Conservation (phyloP, 1,140 invertebrate genomes). For the Drosophila sproati region DNA sequence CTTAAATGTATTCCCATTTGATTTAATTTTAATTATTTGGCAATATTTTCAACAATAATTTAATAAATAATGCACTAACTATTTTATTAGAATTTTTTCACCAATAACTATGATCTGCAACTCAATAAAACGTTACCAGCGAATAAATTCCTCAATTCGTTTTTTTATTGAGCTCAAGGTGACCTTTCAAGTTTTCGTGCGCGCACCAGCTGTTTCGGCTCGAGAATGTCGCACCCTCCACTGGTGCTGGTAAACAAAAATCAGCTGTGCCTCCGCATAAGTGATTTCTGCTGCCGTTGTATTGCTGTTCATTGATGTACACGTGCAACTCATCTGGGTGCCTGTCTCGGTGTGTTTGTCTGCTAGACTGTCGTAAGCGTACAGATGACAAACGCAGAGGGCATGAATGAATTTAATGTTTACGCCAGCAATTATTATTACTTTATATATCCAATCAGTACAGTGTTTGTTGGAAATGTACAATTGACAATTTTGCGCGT, state of each 20-base stretch:
- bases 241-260: constrained; percentile 67
- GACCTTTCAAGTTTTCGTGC: constrained; percentile 77
- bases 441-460: background rate
- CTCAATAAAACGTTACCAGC: constrained; percentile 63
- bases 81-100: constrained; percentile 54
- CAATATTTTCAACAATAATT: constrained; percentile 10
- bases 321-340: constrained; percentile 5
- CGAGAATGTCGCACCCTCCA: constrained; percentile 43
- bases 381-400: background rate
- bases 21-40: background rate
- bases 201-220: constrained; percentile 60
- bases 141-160: constrained; percentile 61
- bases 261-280: constrained; percentile 47
- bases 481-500: background rate
- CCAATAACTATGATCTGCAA: constrained; percentile 33
- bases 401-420: background rate
- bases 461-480: background rate
- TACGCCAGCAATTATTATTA: background rate
- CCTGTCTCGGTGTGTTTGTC: background rate
- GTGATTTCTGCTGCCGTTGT: constrained; percentile 21
- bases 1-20: constrained; percentile 1
- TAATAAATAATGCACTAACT: constrained; percentile 17
- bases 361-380: background rate
- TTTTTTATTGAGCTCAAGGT: constrained; percentile 71
- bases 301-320: background rate